Base-by-base conservation (phyloP, 2,113 vertebrate genomes). In the Pteropus alecto region DNA sequence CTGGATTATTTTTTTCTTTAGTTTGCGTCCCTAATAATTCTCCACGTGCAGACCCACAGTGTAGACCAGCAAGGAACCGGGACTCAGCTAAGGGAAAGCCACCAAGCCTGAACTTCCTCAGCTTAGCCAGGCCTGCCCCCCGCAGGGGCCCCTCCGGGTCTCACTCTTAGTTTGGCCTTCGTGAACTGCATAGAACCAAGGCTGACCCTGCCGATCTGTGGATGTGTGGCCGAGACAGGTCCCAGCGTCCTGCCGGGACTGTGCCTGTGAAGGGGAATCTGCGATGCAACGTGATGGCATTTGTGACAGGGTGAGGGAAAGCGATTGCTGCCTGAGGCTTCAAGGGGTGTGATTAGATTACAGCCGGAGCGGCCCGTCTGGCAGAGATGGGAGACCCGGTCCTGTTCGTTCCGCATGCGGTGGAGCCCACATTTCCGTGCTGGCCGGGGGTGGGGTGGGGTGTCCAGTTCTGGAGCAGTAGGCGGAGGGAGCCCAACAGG, bases 221-320 rank as follows among this genome's bases (percentile, higher is more conserved):
- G 97, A 95, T 95, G 96, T 97, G 98, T 97, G 93, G 79, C 85
- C 92, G 22, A 93, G 88, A 96, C 92, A 90, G 94, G 85, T 68
- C 95, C 97, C 97, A 95, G 96, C 1, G 92, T 6, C 1, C 73
- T 15, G 94, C 70, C 46, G 3, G 93, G 92, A 33, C 4, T 51
- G 96, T 48, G 95, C 60, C 67, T 93, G 95, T 95, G 33, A 95
- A 95, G 83, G 74, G 88, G 92, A 95, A 97, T 71, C 94, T 83
- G 94, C 76, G 95, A 96, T 94, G 96, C 38, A 41, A 92, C 3
- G 90, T 12, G 77, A 90, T 98, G 97, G 98, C 98, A 96, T 98
- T 84, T 96, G 92, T 94, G 98, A 97, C 97, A 98, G 98, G 81
- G 95, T 94, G 97, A 98, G 94, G 94, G 97, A 95, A 96, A 94